phyloP scores from a whole-genome alignment of 2,113 vertebrate species.

The Neotoma lepida region DNA sequence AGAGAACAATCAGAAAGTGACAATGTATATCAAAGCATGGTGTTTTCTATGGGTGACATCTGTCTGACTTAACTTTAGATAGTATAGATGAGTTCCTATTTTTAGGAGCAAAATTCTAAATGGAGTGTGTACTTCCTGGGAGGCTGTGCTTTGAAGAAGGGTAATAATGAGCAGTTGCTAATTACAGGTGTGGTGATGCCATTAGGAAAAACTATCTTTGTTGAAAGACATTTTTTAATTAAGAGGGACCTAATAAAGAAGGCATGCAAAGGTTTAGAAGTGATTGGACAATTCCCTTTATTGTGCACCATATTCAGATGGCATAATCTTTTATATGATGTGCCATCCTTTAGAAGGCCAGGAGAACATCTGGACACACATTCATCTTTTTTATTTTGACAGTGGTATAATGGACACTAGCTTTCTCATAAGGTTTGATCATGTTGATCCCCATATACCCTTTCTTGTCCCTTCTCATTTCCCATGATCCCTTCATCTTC shows the following conservation, averaged over 20 bases:
- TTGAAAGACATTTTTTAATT: constrained; percentile 33
- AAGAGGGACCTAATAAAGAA: constrained; percentile 3
- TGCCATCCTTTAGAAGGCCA: neutral
- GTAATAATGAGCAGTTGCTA: neutral
- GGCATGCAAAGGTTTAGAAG: constrained; percentile 14
- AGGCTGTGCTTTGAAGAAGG: constrained; percentile 55
- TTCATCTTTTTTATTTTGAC: neutral
- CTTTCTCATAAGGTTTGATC: neutral
- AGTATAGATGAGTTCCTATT: constrained; percentile 58
- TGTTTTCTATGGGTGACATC: constrained; percentile 40
- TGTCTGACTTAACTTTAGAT: constrained; percentile 49
- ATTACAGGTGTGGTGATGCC: constrained; percentile 47
- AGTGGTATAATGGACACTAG: no score
- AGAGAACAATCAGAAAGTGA: constrained; percentile 69
- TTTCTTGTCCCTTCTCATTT: neutral
- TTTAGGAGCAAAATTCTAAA: constrained; percentile 38
- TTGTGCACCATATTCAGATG: constrained; percentile 27
- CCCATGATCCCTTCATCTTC: neutral
- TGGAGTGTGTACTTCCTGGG: neutral
- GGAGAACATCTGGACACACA: neutral
- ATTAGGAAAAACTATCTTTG: constrained; percentile 15
- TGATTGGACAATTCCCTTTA: constrained; percentile 10
- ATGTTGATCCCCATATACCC: neutral
- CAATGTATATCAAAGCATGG: constrained; percentile 37
- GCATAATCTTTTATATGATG: neutral